Base-by-base conservation (phyloP, 92 coral and sea anemone species). In the Diadumene lineata region DNA sequence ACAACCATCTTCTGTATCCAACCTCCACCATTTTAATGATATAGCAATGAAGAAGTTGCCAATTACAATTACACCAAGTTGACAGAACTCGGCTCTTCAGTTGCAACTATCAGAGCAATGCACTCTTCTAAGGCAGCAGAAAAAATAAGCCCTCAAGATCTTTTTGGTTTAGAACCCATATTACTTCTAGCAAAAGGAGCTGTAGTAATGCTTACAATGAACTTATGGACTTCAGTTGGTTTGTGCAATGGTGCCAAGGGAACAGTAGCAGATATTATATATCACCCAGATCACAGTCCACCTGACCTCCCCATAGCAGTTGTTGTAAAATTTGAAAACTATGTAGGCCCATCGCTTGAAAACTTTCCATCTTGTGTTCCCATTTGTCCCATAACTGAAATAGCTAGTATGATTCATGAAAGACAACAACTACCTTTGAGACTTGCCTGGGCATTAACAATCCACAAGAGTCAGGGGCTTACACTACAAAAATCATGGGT, bases 381-480 rank as follows among this genome's bases (percentile, higher is more conserved):
- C 2, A 79, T 79, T 23, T 48, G 48, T 31, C 84, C 84, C 23
- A 50, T 70, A 60, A 79, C 84, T 66, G 88, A 70, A 43, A 60
- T 86, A 15, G 72, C 70, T 43, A 65, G 66, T 79, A 57, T 22
- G 21, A 29, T 79, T 23, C 86, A 74, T 75, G 86, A 88, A 79
- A 78, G 92, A 68, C 91, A 87, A 70, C 92, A 88, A 70, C 68
- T 88, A 26, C 82, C 92, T 65, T 66, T 87, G 57, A 87, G 68
- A 34, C 79, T 87, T 21, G 85, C 84, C 26, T 82, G 82, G 81
- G 81, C 79, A 77, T 66, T 78, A 43, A 84, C 83, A 31, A 82
- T 82, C 44, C 82, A 82, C 51, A 82, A 82, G 72, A 71, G 79
- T 64, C 77, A 82, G 66, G 86, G 88, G 31, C 68, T 82, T 57